Conservation (phyloP, 2,113 vertebrate species). For the Chamaetylas fuelleborni region DNA sequence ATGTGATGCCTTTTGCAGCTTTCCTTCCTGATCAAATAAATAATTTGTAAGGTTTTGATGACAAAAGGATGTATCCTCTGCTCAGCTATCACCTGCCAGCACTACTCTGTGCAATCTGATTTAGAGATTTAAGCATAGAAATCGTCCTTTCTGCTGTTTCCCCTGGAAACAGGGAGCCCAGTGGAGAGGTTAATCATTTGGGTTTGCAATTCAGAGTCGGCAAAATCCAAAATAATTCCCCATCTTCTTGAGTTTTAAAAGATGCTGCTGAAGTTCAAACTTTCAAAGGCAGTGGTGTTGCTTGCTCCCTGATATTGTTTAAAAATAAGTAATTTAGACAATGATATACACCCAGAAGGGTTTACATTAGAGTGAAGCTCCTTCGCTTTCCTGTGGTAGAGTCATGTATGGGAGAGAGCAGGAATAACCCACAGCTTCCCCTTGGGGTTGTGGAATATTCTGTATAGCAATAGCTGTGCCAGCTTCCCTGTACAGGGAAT, state of each 20-base stretch:
- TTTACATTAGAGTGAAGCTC: not conserved
- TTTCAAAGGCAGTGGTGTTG: not conserved
- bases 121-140: conserved; percentile 74
- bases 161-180: conserved; percentile 70
- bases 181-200: conserved; percentile 73
- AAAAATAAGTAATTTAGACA: not conserved
- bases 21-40: conserved; percentile 76
- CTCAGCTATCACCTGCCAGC: conserved; percentile 69
- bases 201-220: conserved; percentile 69
- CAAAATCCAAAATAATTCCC: conserved; percentile 61
- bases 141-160: conserved; percentile 66
- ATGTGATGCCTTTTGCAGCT: conserved; percentile 66
- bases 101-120: conserved; percentile 62
- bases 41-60: conserved; percentile 81
- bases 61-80: conserved; percentile 74
- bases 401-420: not conserved
- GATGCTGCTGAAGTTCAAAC: conserved; percentile 36
- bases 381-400: not conserved
- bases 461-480: not conserved
- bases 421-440: not conserved
- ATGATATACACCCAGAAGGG: not conserved
- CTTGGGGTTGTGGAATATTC: not conserved
- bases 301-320: not conserved
- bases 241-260: conserved; percentile 52
- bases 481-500: not conserved